These are phyloP conservation scores for Philhelius pedissequus DNA, from an alignment of 2,888 invertebrate genomes.

Conservation along the genomic window DNA sequence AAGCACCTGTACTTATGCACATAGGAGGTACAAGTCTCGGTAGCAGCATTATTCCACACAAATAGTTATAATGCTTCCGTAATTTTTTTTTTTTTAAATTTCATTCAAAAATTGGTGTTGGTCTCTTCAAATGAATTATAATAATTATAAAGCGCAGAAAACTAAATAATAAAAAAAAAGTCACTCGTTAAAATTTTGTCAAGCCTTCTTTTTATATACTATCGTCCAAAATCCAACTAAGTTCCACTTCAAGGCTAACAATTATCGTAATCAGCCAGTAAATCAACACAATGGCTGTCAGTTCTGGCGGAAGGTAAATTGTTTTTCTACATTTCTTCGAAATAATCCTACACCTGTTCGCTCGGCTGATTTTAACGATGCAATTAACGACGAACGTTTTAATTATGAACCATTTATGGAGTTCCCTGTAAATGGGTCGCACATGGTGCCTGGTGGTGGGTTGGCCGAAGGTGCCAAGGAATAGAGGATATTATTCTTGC, in stretches of 20 bases:
- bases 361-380: constrained; percentile 63
- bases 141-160: constrained; percentile 16
- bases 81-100: not conserved
- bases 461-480: too few species aligned
- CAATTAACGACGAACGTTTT: constrained; percentile 64
- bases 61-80: constrained; percentile 2
- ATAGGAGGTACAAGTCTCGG: not conserved
- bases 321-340: constrained; percentile 49
- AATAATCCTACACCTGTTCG: constrained; percentile 61
- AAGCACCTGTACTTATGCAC: constrained; percentile 14
- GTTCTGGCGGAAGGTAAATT: constrained; percentile 58
- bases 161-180: constrained; percentile 28
- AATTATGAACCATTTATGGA: constrained; percentile 46
- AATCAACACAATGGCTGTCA: constrained; percentile 64
- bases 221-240: constrained; percentile 5
- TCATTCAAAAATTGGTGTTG: not conserved
- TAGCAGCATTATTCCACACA: not conserved
- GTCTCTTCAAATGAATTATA: constrained; percentile 29
- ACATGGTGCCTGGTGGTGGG: not conserved
- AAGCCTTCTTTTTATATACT: constrained; percentile 36
- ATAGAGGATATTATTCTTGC: not conserved
- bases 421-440: constrained; percentile 20
- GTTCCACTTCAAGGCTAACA: constrained; percentile 62
- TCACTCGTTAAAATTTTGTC: constrained; percentile 39
- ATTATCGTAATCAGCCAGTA: constrained; percentile 68